Evolutionary conservation across 2,797 vertebrate species (phyloP).

Genomic region (Scolopax rusticola): DNA sequence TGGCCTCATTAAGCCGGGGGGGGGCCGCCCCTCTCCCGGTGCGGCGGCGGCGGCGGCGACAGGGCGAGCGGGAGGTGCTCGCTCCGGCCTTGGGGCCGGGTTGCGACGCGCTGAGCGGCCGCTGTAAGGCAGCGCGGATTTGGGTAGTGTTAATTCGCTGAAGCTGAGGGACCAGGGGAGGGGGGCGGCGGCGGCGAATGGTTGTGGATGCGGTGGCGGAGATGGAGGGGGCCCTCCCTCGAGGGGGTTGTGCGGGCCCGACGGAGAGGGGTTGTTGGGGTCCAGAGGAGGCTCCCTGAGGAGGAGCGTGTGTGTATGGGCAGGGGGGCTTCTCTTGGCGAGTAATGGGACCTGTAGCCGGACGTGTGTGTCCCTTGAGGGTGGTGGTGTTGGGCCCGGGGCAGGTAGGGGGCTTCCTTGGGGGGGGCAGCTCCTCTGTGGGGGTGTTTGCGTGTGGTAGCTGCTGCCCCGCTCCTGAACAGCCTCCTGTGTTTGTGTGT

Average conservation of each 20-base stretch:
- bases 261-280: neutral
- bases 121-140: neutral
- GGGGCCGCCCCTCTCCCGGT: rapidly evolving
- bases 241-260: too few species aligned
- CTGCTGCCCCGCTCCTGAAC: neutral
- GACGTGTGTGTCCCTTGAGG: too few species aligned
- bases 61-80: rapidly evolving
- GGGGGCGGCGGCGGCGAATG: neutral
- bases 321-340: neutral
- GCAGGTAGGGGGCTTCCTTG: neutral
- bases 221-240: rapidly evolving
- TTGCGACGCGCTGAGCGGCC: rapidly evolving
- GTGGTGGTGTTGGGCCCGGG: neutral
- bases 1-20: neutral
- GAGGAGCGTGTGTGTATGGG: too few species aligned
- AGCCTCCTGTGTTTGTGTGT: too few species aligned
- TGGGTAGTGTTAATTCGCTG: neutral
- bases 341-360: neutral
- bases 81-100: neutral
- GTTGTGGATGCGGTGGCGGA: neutral
- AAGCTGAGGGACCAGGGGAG: rapidly evolving
- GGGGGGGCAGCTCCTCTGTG: neutral
- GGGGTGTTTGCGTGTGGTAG: neutral
- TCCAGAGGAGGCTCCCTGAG: neutral
- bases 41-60: too few species aligned